phyloP scores from a whole-genome alignment of 2,888 invertebrate species.

The Lithophane leautieri region DNA sequence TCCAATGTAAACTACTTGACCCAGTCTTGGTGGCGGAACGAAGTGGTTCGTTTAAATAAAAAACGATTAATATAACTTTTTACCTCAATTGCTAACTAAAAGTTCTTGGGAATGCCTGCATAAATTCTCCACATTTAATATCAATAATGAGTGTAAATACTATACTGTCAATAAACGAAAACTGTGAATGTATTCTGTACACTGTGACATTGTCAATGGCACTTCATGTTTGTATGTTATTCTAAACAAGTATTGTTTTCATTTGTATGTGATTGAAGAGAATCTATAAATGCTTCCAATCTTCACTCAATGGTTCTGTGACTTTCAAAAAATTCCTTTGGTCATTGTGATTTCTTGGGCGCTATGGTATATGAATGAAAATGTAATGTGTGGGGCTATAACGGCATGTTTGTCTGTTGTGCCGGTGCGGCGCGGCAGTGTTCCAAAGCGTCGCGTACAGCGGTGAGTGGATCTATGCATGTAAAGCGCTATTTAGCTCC shows the following conservation, averaged over 20 bases:
- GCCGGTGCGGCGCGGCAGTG: conserved; percentile 92
- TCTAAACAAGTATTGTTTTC: conserved; percentile 41
- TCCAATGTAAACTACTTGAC: conserved; percentile 53
- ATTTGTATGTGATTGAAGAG: conserved; percentile 44
- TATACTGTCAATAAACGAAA: conserved; percentile 36
- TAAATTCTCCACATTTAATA: conserved; percentile 16
- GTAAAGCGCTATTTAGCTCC: conserved; percentile 69
- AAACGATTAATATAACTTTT: conserved; percentile 25
- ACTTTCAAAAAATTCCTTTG: conserved; percentile 38
- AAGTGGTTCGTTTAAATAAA: conserved; percentile 33
- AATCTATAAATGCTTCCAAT: conserved; percentile 48
- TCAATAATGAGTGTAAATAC: conserved; percentile 46
- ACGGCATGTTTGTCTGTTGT: conserved; percentile 90
- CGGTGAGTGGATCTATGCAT: conserved; percentile 94
- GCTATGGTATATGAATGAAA: conserved; percentile 66
- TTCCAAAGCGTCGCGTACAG: conserved; percentile 99
- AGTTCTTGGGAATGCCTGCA: conserved; percentile 41
- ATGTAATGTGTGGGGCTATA: conserved; percentile 77
- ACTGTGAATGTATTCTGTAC: conserved; percentile 49
- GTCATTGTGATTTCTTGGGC: conserved; percentile 57
- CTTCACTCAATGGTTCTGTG: conserved; percentile 39
- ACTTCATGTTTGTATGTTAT: conserved; percentile 55
- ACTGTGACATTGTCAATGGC: conserved; percentile 54
- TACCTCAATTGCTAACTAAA: conserved; percentile 33
- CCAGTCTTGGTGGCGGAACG: conserved; percentile 59